Evolutionary conservation across 2,888 invertebrate genomes (phyloP).

Genomic region (Harpalus rubripes): DNA sequence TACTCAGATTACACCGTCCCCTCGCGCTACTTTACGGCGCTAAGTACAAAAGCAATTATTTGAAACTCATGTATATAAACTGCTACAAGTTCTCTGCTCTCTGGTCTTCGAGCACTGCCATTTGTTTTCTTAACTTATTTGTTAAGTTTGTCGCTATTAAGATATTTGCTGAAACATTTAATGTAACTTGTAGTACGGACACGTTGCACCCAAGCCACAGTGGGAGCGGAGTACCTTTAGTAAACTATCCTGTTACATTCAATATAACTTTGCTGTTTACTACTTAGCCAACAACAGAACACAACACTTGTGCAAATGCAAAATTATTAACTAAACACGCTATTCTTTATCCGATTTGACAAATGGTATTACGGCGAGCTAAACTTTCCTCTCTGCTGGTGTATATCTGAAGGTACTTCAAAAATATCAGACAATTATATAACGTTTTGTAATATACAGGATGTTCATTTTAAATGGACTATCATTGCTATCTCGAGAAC

Average conservation of each 20-base stretch:
- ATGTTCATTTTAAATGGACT: no score
- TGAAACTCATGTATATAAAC: constrained; percentile 71
- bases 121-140: constrained; percentile 67
- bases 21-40: constrained; percentile 68
- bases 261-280: constrained; percentile 37
- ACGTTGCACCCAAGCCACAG: constrained; percentile 38
- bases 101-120: constrained; percentile 58
- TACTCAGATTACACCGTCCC: constrained; percentile 37
- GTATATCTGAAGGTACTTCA: no score
- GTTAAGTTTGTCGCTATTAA: constrained; percentile 65
- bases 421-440: no score
- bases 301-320: constrained; percentile 12
- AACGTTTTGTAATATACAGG: no score
- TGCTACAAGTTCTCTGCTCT: constrained; percentile 57
- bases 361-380: no score
- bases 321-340: constrained; percentile 26
- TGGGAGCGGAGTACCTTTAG: constrained; percentile 36
- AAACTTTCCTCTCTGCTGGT: no score
- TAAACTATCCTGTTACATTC: constrained; percentile 50
- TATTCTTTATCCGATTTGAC: neutral
- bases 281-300: constrained; percentile 18
- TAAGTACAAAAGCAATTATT: constrained; percentile 76
- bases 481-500: no score
- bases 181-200: constrained; percentile 57
- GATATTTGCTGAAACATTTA: constrained; percentile 65